Evolutionary conservation across 2,888 invertebrate genomes (phyloP).

Genomic region (Phalangium opilio): DNA sequence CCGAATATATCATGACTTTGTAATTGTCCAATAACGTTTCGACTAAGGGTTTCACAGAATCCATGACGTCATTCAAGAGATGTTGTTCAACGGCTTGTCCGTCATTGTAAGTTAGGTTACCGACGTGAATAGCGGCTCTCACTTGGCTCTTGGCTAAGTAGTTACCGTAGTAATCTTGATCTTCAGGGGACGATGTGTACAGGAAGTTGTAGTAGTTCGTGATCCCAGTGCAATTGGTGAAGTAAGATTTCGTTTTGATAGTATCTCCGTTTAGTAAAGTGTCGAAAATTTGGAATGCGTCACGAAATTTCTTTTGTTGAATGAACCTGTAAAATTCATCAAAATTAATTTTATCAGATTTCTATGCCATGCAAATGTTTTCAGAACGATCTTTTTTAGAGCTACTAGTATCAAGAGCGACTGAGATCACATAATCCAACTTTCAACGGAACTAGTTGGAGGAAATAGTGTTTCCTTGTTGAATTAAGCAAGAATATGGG

Average conservation of each 20-base stretch:
- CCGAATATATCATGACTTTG: slow-evolving; percentile 48
- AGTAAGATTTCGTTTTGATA: slow-evolving; percentile 41
- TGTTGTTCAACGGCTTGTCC: slow-evolving; percentile 47
- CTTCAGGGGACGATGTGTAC: slow-evolving; percentile 34
- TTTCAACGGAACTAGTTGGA: too few relatives aligned
- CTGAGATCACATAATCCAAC: too few relatives aligned
- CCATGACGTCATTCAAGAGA: slow-evolving; percentile 60
- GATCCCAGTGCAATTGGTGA: slow-evolving; percentile 58
- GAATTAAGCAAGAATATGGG: too few relatives aligned
- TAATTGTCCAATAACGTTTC: slow-evolving; percentile 29
- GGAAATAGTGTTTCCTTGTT: too few relatives aligned
- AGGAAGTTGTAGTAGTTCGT: slow-evolving; percentile 59
- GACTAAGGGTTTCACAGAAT: slow-evolving; percentile 47
- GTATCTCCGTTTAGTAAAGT: slow-evolving; percentile 52
- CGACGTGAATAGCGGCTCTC: slow-evolving; percentile 66
- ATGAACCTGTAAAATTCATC: slow-evolving; percentile 12
- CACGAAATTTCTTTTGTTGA: slow-evolving; percentile 8
- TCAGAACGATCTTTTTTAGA: too few relatives aligned
- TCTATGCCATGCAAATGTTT: too few relatives aligned
- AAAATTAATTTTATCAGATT: too few relatives aligned
- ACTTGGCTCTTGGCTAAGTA: slow-evolving; percentile 48
- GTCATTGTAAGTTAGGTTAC: slow-evolving; percentile 49
- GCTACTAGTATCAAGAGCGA: too few relatives aligned
- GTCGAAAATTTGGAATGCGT: slow-evolving; percentile 40
- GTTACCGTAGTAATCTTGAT: slow-evolving; percentile 38